Evolutionary conservation across 2,797 vertebrate species (phyloP).

Genomic region (Clarias pachynema): DNA sequence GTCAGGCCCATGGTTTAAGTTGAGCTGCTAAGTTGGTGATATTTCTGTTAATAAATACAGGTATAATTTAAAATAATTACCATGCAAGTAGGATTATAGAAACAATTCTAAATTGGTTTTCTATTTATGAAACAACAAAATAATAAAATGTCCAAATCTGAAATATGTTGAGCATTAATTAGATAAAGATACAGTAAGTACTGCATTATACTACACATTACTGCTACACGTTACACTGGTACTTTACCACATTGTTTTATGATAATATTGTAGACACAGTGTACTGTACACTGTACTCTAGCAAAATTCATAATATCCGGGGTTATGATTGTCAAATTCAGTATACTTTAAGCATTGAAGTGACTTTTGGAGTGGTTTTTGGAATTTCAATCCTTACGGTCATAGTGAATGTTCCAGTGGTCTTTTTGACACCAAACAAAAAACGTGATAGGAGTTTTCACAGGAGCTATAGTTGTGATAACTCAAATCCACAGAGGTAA

Average conservation of each 20-base stretch:
- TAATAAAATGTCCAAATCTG: neutral
- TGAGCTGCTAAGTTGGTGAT: neutral
- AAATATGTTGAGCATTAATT: neutral
- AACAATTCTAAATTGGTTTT: neutral
- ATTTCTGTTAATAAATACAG: neutral
- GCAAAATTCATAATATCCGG: neutral
- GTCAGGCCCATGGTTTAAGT: neutral
- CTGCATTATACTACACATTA: neutral
- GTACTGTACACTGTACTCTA: neutral
- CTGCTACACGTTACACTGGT: neutral
- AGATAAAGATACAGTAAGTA: neutral
- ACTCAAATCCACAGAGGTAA: conserved; percentile 36
- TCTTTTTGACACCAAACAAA: conserved; percentile 23
- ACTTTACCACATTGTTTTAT: neutral
- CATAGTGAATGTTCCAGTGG: conserved; percentile 2
- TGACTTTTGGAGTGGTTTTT: neutral
- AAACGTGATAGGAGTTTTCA: conserved; percentile 27
- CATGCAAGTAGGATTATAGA: neutral
- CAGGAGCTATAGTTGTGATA: conserved; percentile 35
- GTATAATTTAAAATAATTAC: neutral
- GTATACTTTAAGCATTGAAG: neutral
- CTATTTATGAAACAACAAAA: neutral
- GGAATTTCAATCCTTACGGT: neutral
- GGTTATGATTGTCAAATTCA: neutral
- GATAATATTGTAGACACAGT: neutral